Conservation (phyloP, 2,888 invertebrate species). For the Rhamnusium bicolor region DNA sequence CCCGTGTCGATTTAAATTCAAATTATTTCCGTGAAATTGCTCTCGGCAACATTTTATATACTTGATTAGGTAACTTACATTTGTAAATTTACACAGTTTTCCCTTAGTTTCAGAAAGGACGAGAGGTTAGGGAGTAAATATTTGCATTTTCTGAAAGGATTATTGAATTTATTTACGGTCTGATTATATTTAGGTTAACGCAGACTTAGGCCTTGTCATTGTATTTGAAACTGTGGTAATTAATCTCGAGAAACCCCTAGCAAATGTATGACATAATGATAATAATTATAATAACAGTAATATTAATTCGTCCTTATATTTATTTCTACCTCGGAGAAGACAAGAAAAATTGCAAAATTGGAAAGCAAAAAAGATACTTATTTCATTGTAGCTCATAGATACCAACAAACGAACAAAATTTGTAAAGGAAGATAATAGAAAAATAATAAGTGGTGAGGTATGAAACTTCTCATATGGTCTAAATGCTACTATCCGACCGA, state of each 20-base stretch:
- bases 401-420: too few relatives aligned
- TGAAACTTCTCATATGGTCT: too few relatives aligned
- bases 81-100: background rate
- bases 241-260: background rate
- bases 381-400: too few relatives aligned
- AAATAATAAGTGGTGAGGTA: too few relatives aligned
- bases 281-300: too few relatives aligned
- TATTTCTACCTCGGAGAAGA: too few relatives aligned
- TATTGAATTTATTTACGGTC: constrained; percentile 8
- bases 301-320: too few relatives aligned
- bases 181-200: background rate
- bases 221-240: constrained; percentile 7
- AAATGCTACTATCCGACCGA: too few relatives aligned
- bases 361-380: too few relatives aligned
- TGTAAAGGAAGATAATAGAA: too few relatives aligned
- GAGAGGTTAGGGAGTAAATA: background rate
- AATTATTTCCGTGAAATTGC: background rate
- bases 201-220: background rate
- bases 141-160: constrained; percentile 11
- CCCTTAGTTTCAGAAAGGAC: background rate
- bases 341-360: too few relatives aligned
- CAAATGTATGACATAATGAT: too few relatives aligned
- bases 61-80: background rate
- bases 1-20: background rate
- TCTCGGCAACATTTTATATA: background rate